phyloP scores from a whole-genome alignment of 2,113 vertebrate genomes.

The Anseranas semipalmata region DNA sequence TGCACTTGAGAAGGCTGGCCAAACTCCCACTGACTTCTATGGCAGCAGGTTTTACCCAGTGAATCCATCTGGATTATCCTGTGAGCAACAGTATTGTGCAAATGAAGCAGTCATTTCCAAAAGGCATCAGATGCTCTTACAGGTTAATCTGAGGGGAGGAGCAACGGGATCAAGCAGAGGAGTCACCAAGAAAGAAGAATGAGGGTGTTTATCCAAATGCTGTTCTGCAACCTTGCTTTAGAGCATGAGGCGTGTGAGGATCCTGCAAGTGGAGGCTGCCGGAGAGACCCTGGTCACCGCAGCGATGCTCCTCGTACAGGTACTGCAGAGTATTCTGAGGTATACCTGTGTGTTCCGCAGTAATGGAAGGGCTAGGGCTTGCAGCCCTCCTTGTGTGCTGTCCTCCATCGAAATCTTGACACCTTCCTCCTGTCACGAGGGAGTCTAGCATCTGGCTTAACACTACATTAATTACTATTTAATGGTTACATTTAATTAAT shows the following conservation, averaged over 20 bases:
- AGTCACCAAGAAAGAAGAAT: background rate
- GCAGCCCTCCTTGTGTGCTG: rapidly evolving
- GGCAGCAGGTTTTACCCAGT: background rate
- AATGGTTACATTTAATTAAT: no score
- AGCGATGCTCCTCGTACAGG: background rate
- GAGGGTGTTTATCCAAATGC: rapidly evolving
- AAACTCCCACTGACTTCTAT: background rate
- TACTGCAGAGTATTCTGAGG: background rate
- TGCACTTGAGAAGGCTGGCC: background rate
- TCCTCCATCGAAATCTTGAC: background rate
- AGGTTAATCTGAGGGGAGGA: background rate
- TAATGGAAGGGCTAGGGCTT: background rate
- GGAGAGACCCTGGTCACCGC: background rate
- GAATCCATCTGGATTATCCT: background rate
- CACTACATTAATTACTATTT: rapidly evolving
- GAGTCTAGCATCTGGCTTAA: background rate
- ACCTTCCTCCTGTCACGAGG: background rate
- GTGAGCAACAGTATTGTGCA: background rate
- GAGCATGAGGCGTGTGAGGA: background rate
- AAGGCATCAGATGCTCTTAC: background rate
- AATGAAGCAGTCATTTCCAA: background rate
- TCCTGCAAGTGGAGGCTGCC: background rate
- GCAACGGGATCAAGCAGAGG: background rate
- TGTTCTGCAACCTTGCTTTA: background rate
- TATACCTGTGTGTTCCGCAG: background rate